Conservation (phyloP, 2,113 vertebrate species). For the Protomyctophum bolini region DNA sequence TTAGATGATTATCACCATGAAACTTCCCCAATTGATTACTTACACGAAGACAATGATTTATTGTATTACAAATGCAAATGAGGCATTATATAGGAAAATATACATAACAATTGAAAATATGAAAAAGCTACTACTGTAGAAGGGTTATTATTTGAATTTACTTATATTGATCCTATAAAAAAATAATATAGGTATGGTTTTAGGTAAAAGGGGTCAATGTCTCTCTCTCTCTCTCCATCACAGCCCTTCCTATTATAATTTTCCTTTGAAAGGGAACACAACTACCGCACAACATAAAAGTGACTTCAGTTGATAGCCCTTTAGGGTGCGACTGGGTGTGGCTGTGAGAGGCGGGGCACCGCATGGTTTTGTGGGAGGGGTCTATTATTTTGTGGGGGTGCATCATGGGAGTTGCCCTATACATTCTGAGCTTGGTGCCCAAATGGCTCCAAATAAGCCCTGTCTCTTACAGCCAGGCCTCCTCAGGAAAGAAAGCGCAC, state of each 20-base stretch:
- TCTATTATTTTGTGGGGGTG: conserved; percentile 39
- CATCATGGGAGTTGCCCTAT: conserved; percentile 69
- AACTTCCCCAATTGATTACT: too few relatives aligned
- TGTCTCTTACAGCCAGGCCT: conserved; percentile 70
- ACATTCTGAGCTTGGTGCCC: conserved; percentile 81
- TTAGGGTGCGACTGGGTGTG: conserved; percentile 59
- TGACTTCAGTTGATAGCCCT: conserved; percentile 78
- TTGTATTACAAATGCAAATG: too few relatives aligned
- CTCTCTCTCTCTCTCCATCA: conserved; percentile 31
- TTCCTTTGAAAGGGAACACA: background rate
- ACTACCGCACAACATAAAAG: conserved; percentile 40
- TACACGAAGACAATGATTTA: too few relatives aligned
- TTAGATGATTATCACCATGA: too few relatives aligned
- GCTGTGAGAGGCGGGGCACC: conserved; percentile 79
- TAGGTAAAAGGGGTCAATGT: conserved; percentile 2
- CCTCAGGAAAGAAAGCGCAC: conserved; percentile 48
- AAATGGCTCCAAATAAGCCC: conserved; percentile 79
- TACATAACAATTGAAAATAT: too few relatives aligned
- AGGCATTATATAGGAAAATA: too few relatives aligned
- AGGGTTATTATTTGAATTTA: too few relatives aligned
- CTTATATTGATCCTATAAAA: too few relatives aligned
- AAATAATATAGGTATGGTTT: too few relatives aligned
- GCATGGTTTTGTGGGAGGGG: conserved; percentile 45
- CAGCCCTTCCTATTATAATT: background rate
- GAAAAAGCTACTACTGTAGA: too few relatives aligned